phyloP scores from a whole-genome alignment of 2,113 vertebrate genomes.

The Ascaphus truei region DNA sequence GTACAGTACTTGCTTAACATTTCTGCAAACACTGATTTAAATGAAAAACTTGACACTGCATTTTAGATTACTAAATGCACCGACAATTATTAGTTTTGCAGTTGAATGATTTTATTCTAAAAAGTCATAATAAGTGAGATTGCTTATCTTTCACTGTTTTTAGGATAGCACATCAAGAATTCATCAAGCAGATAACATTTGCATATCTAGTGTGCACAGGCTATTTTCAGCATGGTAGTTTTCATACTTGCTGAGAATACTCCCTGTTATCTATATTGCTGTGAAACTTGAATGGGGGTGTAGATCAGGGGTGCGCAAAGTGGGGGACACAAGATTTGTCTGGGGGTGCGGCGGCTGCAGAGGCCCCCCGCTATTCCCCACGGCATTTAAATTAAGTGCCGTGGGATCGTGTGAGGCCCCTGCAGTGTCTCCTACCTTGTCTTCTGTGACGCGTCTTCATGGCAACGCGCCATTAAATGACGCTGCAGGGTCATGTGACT shows the following conservation, averaged over 20 bases:
- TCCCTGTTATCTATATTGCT: neutral
- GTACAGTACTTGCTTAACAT: neutral
- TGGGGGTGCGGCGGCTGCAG: too few relatives aligned
- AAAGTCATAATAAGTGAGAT: constrained; percentile 4
- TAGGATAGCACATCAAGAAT: constrained; percentile 22
- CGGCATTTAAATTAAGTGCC: too few relatives aligned
- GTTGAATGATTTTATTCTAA: neutral
- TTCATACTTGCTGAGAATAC: neutral
- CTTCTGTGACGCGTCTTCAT: too few relatives aligned
- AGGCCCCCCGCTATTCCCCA: too few relatives aligned
- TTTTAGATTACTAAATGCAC: constrained; percentile 14
- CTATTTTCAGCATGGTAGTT: constrained; percentile 13
- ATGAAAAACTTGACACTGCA: neutral
- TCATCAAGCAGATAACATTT: constrained; percentile 7
- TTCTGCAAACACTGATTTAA: neutral
- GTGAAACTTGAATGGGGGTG: neutral
- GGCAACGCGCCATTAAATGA: too few relatives aligned
- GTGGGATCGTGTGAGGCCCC: too few relatives aligned
- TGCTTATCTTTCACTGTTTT: neutral
- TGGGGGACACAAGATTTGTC: too few relatives aligned
- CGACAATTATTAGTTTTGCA: constrained; percentile 30
- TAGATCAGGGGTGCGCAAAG: too few relatives aligned
- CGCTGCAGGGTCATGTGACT: too few relatives aligned
- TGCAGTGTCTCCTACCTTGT: too few relatives aligned
- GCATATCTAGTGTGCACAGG: neutral